phyloP scores from a whole-genome alignment of 1,140 invertebrate species.

The Onthophagus taurus region DNA sequence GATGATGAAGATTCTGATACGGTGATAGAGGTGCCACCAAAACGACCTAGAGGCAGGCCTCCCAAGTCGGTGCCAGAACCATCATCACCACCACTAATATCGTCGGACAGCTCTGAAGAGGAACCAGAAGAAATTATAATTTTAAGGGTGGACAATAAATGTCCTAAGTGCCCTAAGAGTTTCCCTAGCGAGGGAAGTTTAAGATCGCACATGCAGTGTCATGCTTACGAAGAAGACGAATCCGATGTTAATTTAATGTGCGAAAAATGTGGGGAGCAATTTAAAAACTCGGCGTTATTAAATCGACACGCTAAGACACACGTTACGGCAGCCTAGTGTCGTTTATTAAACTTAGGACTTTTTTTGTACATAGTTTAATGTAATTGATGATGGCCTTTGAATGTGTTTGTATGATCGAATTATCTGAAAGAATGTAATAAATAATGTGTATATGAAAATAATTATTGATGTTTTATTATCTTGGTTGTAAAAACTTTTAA shows the following conservation, averaged over 20 bases:
- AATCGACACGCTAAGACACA: slow-evolving; percentile 22
- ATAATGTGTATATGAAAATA: too few relatives aligned
- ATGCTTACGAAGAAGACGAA: slow-evolving; percentile 24
- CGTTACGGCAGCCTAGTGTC: too few relatives aligned
- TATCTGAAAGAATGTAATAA: too few relatives aligned
- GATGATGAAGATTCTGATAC: slow-evolving; percentile 18
- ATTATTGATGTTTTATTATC: too few relatives aligned
- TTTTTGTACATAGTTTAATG: too few relatives aligned
- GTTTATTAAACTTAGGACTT: too few relatives aligned
- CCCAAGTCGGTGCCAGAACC: slow-evolving; percentile 11
- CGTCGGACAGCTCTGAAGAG: slow-evolving; percentile 4
- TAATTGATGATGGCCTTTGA: too few relatives aligned
- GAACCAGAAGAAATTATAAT: slow-evolving; percentile 10
- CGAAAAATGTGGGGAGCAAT: slow-evolving; percentile 22
- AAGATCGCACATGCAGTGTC: slow-evolving; percentile 42
- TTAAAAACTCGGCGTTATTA: slow-evolving; percentile 29
- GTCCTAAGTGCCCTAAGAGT: slow-evolving; percentile 44
- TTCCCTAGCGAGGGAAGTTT: slow-evolving; percentile 50
- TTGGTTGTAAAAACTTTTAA: too few relatives aligned
- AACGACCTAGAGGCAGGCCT: slow-evolving; percentile 13
- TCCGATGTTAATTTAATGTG: slow-evolving; percentile 27
- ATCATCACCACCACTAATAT: background rate
- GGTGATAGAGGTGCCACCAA: slow-evolving; percentile 21
- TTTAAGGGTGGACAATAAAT: slow-evolving; percentile 32
- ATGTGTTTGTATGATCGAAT: too few relatives aligned